Conservation (phyloP, 2,113 vertebrate species). For the Osmerus eperlanus region DNA sequence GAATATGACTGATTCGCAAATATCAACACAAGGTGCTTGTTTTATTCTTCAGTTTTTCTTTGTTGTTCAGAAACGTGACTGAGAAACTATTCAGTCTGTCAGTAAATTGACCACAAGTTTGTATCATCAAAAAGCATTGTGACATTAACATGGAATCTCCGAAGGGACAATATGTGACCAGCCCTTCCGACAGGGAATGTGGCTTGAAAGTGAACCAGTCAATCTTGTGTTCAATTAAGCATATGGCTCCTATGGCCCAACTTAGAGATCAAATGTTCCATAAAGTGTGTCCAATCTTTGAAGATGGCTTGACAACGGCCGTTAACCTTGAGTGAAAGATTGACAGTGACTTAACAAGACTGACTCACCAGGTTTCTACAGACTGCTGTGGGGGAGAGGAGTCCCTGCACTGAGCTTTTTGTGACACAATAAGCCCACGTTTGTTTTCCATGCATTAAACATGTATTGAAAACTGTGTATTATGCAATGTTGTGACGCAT, state of each 20-base stretch:
- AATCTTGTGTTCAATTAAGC: slow-evolving; percentile 40
- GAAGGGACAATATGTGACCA: no score
- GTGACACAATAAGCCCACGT: no score
- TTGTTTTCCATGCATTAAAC: no score
- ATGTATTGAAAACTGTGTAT: no score
- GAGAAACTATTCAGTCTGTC: no score
- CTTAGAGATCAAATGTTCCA: slow-evolving; percentile 28
- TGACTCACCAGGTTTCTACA: slow-evolving; percentile 4
- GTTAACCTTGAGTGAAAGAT: slow-evolving; percentile 44
- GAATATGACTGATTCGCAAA: no score
- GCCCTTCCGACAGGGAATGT: background rate
- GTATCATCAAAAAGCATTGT: background rate
- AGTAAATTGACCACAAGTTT: no score
- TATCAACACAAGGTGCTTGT: no score
- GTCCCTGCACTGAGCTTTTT: background rate
- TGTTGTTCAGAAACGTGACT: no score
- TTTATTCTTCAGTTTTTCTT: no score
- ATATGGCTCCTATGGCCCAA: slow-evolving; percentile 17
- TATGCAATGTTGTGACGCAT: no score
- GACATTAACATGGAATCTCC: background rate
- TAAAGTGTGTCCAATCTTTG: slow-evolving; percentile 42
- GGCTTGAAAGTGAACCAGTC: slow-evolving; percentile 10
- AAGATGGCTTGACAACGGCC: slow-evolving; percentile 37
- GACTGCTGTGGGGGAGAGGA: background rate
- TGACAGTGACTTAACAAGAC: slow-evolving; percentile 31